A percentile compares a stretch with the other conserved stretches of the same genome.
These are phyloP conservation scores for Heteronetta atricapilla DNA, from an alignment of 2,113 vertebrate species.

Conservation along the genomic window DNA sequence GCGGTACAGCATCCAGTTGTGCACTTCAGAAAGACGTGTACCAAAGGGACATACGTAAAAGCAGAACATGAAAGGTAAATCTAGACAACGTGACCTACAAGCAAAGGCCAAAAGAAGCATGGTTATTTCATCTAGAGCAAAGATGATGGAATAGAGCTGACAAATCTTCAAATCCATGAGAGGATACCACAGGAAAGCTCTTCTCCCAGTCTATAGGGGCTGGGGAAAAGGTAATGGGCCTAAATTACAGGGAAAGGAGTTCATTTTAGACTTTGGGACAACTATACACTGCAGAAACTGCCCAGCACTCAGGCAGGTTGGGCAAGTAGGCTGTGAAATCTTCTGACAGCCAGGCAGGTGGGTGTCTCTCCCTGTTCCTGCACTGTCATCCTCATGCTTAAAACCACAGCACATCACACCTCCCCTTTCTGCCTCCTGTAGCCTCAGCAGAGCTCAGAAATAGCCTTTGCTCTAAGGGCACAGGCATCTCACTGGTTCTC, in stretches of 20 bases:
- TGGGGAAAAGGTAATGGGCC: not conserved
- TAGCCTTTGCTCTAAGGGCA: fast-evolving
- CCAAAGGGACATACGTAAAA: not conserved
- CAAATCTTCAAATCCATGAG: not conserved
- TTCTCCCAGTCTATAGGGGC: not conserved
- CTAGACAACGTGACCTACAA: not conserved
- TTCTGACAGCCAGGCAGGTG: not conserved
- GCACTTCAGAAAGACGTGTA: not conserved
- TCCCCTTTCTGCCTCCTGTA: not conserved
- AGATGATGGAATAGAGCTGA: not conserved
- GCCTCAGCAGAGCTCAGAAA: not conserved
- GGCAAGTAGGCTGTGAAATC: not conserved
- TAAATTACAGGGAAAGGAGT: not conserved
- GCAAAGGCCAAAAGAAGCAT: not conserved
- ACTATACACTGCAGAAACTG: not conserved
- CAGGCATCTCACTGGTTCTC: not conserved
- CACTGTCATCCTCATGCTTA: fast-evolving
- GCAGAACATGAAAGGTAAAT: not conserved
- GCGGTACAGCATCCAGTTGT: not conserved
- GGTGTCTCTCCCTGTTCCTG: fast-evolving
- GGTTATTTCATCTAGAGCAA: not conserved
- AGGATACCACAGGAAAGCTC: not conserved
- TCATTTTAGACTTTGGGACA: not conserved
- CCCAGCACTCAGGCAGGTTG: fast-evolving
- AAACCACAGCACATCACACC: fast-evolving